Evolutionary conservation across 2,113 vertebrate species (phyloP).

Genomic region (Rhabdornis inornatus): DNA sequence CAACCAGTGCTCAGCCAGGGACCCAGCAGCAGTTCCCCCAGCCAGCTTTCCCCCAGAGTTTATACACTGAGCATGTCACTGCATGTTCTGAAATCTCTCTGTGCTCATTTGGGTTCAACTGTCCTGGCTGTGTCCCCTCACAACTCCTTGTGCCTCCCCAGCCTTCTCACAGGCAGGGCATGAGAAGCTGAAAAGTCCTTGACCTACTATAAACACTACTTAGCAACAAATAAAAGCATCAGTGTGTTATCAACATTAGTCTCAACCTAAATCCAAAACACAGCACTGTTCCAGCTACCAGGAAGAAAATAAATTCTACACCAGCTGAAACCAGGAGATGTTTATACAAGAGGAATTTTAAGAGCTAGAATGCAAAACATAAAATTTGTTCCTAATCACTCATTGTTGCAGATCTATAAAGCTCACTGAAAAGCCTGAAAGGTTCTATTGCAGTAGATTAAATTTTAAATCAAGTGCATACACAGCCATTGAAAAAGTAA

Average conservation of each 20-base stretch:
- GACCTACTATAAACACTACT: neutral
- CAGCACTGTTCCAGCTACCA: neutral
- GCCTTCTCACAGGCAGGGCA: accelerated
- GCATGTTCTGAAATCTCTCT: neutral
- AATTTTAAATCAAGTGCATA: conserved; percentile 12
- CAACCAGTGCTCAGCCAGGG: neutral
- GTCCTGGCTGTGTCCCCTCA: neutral
- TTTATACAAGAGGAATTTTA: neutral
- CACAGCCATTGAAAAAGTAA: conserved; percentile 3
- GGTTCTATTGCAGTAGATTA: neutral
- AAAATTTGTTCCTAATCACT: neutral
- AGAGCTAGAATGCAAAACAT: neutral
- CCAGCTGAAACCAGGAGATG: neutral
- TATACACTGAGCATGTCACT: neutral
- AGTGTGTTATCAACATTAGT: neutral
- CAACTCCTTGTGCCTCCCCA: neutral
- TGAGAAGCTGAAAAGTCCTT: neutral
- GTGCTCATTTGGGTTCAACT: neutral
- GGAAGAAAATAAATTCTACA: neutral
- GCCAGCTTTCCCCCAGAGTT: neutral
- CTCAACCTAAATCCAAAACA: neutral
- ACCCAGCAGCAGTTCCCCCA: neutral
- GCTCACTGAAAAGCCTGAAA: neutral
- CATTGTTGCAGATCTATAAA: neutral
- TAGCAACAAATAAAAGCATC: neutral